phyloP scores from a whole-genome alignment of 2,113 vertebrate species.

The Campylorhamphus procurvoides region DNA sequence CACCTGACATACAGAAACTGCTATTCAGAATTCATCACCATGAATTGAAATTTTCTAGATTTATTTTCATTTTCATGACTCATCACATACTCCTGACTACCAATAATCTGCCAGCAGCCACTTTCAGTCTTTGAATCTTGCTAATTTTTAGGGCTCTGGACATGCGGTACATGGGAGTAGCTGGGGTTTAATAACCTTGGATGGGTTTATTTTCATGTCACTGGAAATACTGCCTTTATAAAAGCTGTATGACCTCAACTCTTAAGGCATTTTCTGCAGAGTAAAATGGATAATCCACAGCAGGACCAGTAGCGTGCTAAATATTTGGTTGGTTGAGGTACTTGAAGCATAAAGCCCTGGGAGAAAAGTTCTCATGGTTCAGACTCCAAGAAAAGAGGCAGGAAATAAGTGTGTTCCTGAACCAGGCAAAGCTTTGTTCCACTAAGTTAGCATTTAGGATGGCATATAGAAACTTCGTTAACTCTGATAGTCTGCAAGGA shows the following conservation, averaged over 20 bases:
- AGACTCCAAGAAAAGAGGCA: not conserved
- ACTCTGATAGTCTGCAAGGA: not conserved
- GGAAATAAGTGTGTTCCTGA: not conserved
- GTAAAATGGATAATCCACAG: not conserved
- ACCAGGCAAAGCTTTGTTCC: not conserved
- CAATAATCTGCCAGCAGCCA: not conserved
- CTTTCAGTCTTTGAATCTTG: not conserved
- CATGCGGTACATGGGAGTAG: no score
- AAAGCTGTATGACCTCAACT: not conserved
- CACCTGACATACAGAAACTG: not conserved
- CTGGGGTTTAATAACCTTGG: not conserved
- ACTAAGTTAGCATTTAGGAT: not conserved
- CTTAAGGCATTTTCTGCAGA: not conserved
- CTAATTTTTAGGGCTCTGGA: not conserved
- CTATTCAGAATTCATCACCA: not conserved
- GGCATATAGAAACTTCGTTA: not conserved
- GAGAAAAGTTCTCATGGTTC: not conserved
- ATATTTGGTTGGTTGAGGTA: not conserved
- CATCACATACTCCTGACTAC: not conserved
- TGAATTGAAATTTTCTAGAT: not conserved
- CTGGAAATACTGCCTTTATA: not conserved
- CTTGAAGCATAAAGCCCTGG: not conserved
- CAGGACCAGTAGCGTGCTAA: not conserved
- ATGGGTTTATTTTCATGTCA: not conserved
- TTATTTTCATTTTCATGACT: not conserved